These are phyloP conservation scores for Crypturellus tataupa DNA, from an alignment of 2,797 vertebrate species.

Conservation along the genomic window DNA sequence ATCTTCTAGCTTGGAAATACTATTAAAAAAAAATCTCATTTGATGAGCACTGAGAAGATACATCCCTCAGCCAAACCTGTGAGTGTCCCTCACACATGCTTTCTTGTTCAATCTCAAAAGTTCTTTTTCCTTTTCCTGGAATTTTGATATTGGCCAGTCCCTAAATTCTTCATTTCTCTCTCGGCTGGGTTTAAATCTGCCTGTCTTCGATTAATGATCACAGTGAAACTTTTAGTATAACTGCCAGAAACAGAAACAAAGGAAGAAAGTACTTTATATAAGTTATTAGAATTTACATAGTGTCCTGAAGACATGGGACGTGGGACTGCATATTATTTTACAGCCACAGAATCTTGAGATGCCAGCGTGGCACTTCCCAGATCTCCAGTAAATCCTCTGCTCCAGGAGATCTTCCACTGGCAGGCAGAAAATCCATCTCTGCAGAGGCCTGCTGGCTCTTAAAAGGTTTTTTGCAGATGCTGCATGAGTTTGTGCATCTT, in stretches of 20 bases:
- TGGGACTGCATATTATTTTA: not conserved
- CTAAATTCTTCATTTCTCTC: not conserved
- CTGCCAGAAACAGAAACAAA: not conserved
- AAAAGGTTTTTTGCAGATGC: not conserved
- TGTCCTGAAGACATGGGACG: not conserved
- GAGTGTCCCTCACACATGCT: not conserved
- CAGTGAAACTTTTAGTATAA: not conserved
- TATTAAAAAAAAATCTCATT: not conserved
- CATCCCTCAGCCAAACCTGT: rapidly evolving
- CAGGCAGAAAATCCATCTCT: not conserved
- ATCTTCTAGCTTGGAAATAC: not conserved
- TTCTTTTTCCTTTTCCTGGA: not conserved
- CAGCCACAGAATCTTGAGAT: not conserved
- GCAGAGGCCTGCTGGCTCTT: not conserved
- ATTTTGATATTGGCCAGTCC: not conserved
- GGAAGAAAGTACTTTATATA: not conserved
- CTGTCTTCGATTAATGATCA: not conserved
- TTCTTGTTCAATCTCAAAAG: not conserved
- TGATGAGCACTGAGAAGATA: not conserved
- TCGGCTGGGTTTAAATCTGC: not conserved
- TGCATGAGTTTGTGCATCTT: not conserved
- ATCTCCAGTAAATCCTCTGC: not conserved
- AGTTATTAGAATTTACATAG: not conserved
- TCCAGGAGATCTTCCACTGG: not conserved
- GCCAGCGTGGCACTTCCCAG: not conserved